These are phyloP conservation scores for Loris lydekkerianus DNA, from an alignment of 2,797 vertebrate genomes.

Conservation along the genomic window DNA sequence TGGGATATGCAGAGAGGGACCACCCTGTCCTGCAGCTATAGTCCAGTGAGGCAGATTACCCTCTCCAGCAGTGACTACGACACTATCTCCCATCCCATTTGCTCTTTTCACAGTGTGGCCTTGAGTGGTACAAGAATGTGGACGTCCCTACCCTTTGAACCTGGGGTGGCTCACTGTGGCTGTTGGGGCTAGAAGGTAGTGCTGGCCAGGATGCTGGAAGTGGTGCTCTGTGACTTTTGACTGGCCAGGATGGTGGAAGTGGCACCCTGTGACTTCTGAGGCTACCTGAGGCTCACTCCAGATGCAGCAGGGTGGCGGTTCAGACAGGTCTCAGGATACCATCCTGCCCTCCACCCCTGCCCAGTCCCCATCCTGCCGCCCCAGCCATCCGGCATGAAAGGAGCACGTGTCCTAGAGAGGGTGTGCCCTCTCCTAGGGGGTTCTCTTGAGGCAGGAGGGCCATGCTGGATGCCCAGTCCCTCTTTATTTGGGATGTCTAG, in stretches of 20 bases:
- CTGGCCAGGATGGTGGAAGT: neutral
- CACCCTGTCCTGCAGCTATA: neutral
- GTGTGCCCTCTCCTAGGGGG: neutral
- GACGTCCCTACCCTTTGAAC: neutral
- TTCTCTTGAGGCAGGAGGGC: no score
- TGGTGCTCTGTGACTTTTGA: no score
- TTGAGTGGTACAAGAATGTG: neutral
- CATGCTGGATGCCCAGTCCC: neutral
- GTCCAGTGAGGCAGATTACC: neutral
- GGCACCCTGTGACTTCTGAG: neutral
- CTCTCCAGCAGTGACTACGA: neutral
- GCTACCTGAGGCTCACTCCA: neutral
- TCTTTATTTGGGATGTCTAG: neutral
- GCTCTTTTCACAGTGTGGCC: neutral
- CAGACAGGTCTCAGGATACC: neutral
- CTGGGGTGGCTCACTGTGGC: neutral
- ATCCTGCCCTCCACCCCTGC: neutral
- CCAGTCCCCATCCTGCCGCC: neutral
- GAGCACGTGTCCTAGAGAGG: fast-evolving
- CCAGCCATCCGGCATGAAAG: neutral
- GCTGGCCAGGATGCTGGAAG: neutral
- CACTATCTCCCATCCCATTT: neutral
- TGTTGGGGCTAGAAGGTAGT: neutral
- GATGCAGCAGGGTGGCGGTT: fast-evolving
- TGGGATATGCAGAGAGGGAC: neutral